phyloP scores from a whole-genome alignment of 1,140 invertebrate genomes.

The Drosophila nebulosa region DNA sequence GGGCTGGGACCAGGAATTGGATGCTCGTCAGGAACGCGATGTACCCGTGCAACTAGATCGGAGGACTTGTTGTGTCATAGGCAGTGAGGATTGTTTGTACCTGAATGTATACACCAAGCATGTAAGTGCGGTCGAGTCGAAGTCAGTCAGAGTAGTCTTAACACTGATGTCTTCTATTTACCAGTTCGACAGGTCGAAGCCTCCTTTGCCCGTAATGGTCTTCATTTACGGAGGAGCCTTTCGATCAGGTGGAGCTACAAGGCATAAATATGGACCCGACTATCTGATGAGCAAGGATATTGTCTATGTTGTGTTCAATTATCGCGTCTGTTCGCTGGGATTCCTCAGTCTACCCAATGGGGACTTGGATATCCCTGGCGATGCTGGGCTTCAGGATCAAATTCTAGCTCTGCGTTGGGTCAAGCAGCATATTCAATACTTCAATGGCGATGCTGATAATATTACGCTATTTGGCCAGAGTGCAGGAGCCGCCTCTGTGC shows the following conservation, averaged over 20 bases:
- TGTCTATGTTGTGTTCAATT: conserved; percentile 86
- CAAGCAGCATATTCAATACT: conserved; percentile 63
- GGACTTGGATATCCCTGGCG: conserved; percentile 80
- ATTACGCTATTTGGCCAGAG: conserved; percentile 79
- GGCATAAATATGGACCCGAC: conserved; percentile 83
- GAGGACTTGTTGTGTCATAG: conserved; percentile 8
- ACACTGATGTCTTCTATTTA: no score
- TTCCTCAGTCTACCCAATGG: conserved; percentile 82
- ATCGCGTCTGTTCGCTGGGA: conserved; percentile 85
- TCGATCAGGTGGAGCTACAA: conserved; percentile 80
- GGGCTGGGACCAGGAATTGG: conserved; percentile 80
- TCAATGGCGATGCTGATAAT: conserved; percentile 62
- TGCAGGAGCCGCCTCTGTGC: conserved; percentile 68
- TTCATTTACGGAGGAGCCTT: conserved; percentile 88
- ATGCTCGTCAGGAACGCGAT: conserved; percentile 55
- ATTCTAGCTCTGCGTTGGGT: conserved; percentile 79
- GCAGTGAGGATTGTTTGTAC: conserved; percentile 62
- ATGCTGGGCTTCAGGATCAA: conserved; percentile 83
- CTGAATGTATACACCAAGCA: conserved; percentile 65
- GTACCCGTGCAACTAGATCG: conserved; percentile 40
- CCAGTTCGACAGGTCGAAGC: conserved; percentile 46
- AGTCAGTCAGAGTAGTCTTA: not conserved
- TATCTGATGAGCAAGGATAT: conserved; percentile 84
- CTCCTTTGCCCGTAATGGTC: conserved; percentile 84
- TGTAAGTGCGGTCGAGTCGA: conserved; percentile 36